Conservation (phyloP, 53 echinoderm and acorn worm species). For the Hippasteria phrygiana region DNA sequence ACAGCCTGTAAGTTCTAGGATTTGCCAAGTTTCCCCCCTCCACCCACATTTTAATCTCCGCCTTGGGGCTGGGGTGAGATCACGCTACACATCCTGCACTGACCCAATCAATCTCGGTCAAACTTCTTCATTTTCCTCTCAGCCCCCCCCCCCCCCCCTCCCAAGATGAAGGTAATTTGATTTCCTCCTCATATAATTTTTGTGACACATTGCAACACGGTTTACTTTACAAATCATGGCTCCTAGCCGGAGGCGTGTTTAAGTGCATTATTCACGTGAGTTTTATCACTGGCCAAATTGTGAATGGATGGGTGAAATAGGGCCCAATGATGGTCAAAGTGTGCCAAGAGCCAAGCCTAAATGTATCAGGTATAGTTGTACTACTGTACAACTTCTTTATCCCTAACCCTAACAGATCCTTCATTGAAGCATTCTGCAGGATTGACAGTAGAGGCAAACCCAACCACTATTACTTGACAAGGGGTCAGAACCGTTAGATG, state of each 20-base stretch:
- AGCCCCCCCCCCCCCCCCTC: not conserved
- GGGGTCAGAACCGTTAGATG: too few species aligned
- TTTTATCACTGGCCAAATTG: not conserved
- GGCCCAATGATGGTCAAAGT: too few species aligned
- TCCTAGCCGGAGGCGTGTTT: not conserved
- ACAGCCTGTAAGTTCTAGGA: not conserved
- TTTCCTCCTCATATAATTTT: conserved; percentile 20
- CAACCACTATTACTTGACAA: too few species aligned
- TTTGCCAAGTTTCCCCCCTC: not conserved
- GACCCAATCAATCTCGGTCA: not conserved
- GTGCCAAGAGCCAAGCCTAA: too few species aligned
- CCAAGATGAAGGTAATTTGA: not conserved
- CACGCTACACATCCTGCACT: not conserved
- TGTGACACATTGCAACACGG: conserved; percentile 9
- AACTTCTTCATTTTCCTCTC: not conserved
- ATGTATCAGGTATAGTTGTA: too few species aligned
- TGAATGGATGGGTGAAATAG: not conserved
- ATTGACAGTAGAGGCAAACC: too few species aligned
- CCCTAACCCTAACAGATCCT: too few species aligned
- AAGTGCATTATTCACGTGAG: not conserved
- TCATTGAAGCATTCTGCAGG: too few species aligned
- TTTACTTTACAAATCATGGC: conserved; percentile 32
- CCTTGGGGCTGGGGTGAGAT: conserved; percentile 11
- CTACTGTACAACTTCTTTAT: too few species aligned
- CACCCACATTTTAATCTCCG: conserved; percentile 7